Evolutionary conservation across 2,113 vertebrate species (phyloP).

Genomic region (Uropsilus gracilis): DNA sequence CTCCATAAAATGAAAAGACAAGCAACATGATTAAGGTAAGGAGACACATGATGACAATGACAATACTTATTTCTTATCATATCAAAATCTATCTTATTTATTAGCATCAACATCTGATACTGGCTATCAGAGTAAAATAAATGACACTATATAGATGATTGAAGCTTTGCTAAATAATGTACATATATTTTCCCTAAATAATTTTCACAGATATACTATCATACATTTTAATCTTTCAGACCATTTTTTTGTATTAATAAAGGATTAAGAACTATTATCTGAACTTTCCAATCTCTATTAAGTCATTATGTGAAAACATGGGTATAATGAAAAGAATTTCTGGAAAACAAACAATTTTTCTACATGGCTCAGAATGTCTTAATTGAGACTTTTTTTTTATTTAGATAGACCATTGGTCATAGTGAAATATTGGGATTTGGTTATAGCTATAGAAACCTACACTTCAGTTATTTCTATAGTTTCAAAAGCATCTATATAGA

Average conservation of each 20-base stretch:
- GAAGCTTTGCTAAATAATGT: background rate
- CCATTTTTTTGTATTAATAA: background rate
- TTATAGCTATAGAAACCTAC: background rate
- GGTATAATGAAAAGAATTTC: slow-evolving; percentile 15
- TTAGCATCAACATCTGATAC: background rate
- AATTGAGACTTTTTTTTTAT: background rate
- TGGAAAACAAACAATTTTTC: background rate
- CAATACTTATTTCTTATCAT: background rate
- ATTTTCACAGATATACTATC: no score
- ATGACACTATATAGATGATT: background rate
- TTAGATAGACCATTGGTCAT: background rate
- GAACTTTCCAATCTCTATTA: background rate
- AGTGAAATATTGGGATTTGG: background rate
- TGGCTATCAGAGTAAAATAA: background rate
- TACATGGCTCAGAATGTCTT: background rate
- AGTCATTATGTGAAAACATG: background rate
- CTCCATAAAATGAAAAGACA: background rate
- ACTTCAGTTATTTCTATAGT: background rate
- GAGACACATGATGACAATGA: background rate
- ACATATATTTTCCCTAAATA: background rate
- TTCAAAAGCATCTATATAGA: background rate
- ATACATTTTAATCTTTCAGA: background rate
- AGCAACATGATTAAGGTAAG: background rate
- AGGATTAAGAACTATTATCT: background rate
- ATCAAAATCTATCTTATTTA: background rate